A percentile compares a stretch with the other conserved stretches of the same genome.
phyloP scores from a whole-genome alignment of 2,888 invertebrate genomes.

The Morinoia aosen region DNA sequence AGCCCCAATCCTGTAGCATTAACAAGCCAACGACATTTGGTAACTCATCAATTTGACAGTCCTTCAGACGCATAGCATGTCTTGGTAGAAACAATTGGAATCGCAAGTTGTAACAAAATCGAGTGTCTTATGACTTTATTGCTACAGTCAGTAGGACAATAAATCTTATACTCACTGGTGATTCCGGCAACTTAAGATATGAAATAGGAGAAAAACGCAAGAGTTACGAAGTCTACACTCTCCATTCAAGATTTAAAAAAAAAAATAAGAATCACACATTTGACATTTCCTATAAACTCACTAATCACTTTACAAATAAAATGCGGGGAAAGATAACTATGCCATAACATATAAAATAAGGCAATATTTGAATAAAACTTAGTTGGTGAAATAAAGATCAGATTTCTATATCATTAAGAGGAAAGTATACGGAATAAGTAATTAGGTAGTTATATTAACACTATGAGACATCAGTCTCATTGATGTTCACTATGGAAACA shows the following conservation, averaged over 20 bases:
- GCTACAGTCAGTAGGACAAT: neutral
- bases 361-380: too few relatives aligned
- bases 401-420: neutral
- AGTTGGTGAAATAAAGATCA: neutral
- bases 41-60: neutral
- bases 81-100: neutral
- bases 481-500: too few relatives aligned
- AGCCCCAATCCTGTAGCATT: neutral
- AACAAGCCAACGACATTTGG: neutral
- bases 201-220: neutral
- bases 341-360: too few relatives aligned
- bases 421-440: too few relatives aligned
- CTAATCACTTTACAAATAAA: neutral
- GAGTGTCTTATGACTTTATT: neutral
- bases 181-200: neutral
- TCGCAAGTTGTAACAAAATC: neutral
- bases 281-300: neutral
- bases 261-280: neutral
- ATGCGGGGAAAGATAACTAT: neutral
- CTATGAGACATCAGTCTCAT: too few relatives aligned
- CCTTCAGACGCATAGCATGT: neutral
- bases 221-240: neutral
- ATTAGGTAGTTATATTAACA: too few relatives aligned
- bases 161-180: neutral
- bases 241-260: neutral